Conservation (phyloP, 2,113 vertebrate genomes). For the Aspiorhynchus laticeps region DNA sequence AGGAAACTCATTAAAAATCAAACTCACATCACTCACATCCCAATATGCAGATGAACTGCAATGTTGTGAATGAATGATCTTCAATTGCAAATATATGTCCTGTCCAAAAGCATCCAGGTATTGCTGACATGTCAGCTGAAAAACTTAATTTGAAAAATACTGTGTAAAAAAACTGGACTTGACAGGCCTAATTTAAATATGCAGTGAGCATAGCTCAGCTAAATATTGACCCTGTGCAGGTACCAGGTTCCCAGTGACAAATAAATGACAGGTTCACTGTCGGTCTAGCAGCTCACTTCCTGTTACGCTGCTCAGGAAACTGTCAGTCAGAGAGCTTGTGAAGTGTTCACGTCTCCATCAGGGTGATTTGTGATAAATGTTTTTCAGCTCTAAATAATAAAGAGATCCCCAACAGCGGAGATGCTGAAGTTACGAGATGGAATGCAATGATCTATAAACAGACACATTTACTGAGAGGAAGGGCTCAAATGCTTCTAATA, state of each 20-base stretch:
- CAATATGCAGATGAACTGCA: too few relatives aligned
- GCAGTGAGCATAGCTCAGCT: neutral
- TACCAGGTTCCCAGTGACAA: neutral
- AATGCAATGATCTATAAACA: neutral
- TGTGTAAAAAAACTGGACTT: neutral
- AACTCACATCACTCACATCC: neutral
- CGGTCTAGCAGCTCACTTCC: neutral
- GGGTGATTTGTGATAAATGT: neutral
- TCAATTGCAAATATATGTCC: neutral
- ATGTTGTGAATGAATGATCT: neutral
- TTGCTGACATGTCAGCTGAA: neutral
- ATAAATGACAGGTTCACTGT: conserved; percentile 27
- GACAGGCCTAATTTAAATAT: neutral
- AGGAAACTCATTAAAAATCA: neutral
- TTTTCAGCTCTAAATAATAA: conserved; percentile 14
- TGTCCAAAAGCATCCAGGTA: neutral
- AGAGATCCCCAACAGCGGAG: neutral
- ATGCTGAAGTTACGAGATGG: conserved; percentile 9
- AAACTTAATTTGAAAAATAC: neutral
- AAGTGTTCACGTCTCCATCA: conserved; percentile 4
- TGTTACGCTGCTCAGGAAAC: neutral
- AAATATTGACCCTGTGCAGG: neutral
- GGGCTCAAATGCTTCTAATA: neutral
- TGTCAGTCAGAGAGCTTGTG: neutral
- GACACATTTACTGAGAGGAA: neutral